Base-by-base conservation (phyloP, 1,140 invertebrate genomes). In the Micrasema longulum region DNA sequence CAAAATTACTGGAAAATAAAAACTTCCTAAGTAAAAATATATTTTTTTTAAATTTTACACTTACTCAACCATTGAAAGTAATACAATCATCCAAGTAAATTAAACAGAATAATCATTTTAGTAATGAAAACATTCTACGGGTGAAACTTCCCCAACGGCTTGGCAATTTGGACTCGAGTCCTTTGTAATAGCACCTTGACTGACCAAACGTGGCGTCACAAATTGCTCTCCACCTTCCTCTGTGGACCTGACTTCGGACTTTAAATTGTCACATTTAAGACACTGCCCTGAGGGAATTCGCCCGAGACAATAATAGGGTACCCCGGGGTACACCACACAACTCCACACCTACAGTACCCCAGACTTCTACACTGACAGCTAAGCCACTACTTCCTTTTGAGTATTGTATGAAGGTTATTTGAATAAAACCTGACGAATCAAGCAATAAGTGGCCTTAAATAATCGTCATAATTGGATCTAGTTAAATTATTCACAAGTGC, bases 201-300 rank as follows among this genome's bases (percentile, higher is more conserved):
- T 12, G 53, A 14, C n/a, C 53, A n/a, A 36, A 10, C 26, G 26
- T 57, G 7, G 11, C 31, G 35, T 35, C 53, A 26, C 53, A 57
- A 57, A 57, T 57, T 31, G 31, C 50, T 57, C 31, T 11, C 53
- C 31, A 57, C 53, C 53, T 57, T 35, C 23, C 35, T 35, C 12
- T 4, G 26, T 4, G 35, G 53, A 36, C 53, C 35, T 31, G 53
- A 57, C 53, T 53, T 38, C n/a, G 53, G 35, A 52, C 43, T 47
- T 47, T 47, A n/a, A 10, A 52, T 52, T 52, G 50, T 36, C 31
- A 57, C 53, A 36, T 36, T 57, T 38, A 57, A 57, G 53, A 57
- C 35, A 57, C 31, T 6, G 48, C 23, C 53, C 23, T 26, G 6
- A 7, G 53, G 31, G 53, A 57, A 35, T 14, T 57, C 31, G 53